Conservation (phyloP, 2,888 invertebrate species). For the Microplitis manilae region DNA sequence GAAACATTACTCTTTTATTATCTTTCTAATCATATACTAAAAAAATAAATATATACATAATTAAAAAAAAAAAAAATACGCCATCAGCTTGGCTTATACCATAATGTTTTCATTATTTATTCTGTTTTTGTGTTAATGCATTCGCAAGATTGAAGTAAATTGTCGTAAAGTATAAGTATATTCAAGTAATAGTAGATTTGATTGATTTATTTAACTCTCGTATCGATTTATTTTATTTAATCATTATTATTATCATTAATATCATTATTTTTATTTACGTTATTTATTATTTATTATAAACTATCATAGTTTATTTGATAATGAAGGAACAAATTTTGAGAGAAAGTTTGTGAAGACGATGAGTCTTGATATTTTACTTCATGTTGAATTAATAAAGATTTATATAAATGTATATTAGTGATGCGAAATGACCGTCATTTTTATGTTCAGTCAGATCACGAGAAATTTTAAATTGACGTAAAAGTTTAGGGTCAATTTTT, state of each 20-base stretch:
- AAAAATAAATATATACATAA: slow-evolving; percentile 24
- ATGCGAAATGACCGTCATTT: neutral
- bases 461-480: too few relatives aligned
- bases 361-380: slow-evolving; percentile 69
- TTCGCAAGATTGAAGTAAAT: slow-evolving; percentile 71
- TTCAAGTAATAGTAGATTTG: slow-evolving; percentile 70
- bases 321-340: slow-evolving; percentile 38
- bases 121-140: slow-evolving; percentile 68
- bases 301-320: slow-evolving; percentile 40
- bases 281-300: slow-evolving; percentile 29
- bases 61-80: slow-evolving; percentile 53
- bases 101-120: slow-evolving; percentile 68
- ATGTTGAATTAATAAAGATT: slow-evolving; percentile 39
- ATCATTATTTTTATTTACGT: slow-evolving; percentile 29
- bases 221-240: slow-evolving; percentile 29
- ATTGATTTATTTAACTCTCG: slow-evolving; percentile 58
- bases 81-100: slow-evolving; percentile 69
- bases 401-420: too few relatives aligned
- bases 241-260: slow-evolving; percentile 15
- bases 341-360: slow-evolving; percentile 55
- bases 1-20: slow-evolving; percentile 24
- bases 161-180: slow-evolving; percentile 71
- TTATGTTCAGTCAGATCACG: neutral
- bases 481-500: too few relatives aligned
- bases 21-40: slow-evolving; percentile 24